Percentiles rank a stretch among this genome's conserved stretches.
Evolutionary conservation across 2,797 vertebrate genomes (phyloP).

Genomic region (Channallabes apus): DNA sequence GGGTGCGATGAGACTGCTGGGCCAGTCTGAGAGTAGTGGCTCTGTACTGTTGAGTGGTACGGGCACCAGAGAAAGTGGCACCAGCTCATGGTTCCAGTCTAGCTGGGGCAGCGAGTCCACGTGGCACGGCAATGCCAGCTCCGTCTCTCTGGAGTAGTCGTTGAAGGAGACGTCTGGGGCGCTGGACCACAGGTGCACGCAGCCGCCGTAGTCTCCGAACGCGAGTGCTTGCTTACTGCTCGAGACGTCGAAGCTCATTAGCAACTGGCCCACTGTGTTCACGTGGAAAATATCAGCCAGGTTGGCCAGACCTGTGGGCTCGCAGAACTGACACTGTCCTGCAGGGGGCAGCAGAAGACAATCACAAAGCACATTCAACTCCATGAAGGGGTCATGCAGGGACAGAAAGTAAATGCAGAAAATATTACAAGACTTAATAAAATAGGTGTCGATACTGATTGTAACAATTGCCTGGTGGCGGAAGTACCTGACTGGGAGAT

Average conservation of each 20-base stretch:
- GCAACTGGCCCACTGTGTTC: conserved; percentile 91
- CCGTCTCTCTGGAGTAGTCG: conserved; percentile 90
- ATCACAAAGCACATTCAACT: neutral
- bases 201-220: conserved; percentile 94
- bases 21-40: conserved; percentile 89
- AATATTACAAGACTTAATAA: neutral
- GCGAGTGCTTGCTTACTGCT: conserved; percentile 93
- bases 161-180: conserved; percentile 90
- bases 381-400: neutral
- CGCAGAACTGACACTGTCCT: conserved; percentile 99
- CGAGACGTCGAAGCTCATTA: conserved; percentile 96
- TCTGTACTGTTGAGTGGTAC: conserved; percentile 87
- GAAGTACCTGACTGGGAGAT: conserved; percentile 87
- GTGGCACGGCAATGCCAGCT: conserved; percentile 90
- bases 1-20: conserved; percentile 77
- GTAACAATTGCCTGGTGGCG: no score
- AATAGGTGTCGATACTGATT: no score
- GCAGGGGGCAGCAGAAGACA: neutral
- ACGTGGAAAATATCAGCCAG: conserved; percentile 94
- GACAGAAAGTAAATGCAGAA: neutral
- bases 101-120: conserved; percentile 92
- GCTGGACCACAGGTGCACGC: conserved; percentile 94
- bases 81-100: conserved; percentile 94
- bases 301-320: conserved; percentile 93
- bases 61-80: conserved; percentile 92